A percentile compares a stretch with the other conserved stretches of the same genome.
Conservation (phyloP, 1,140 invertebrate genomes). For the Brachionus rotundiformis region DNA sequence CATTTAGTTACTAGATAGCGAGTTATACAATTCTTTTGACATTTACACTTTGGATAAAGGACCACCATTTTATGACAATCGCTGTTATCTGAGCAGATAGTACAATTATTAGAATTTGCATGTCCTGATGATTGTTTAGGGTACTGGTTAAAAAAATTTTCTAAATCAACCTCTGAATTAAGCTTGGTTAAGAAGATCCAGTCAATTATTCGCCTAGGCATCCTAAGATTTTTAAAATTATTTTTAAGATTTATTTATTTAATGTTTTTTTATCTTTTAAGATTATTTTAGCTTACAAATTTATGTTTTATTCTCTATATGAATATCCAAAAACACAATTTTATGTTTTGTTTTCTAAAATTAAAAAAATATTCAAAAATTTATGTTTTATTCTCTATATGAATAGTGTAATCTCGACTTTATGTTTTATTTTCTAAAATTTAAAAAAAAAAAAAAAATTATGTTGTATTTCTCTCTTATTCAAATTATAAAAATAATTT, state of each 20-base stretch:
- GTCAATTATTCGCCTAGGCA: slow-evolving; percentile 25
- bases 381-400: slow-evolving; percentile 21
- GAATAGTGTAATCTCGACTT: slow-evolving; percentile 13
- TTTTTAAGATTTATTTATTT: slow-evolving; percentile 30
- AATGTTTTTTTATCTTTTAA: background rate
- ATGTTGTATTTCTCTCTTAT: background rate
- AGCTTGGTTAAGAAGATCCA: slow-evolving; percentile 27
- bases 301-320: background rate
- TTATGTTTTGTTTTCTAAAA: slow-evolving; percentile 18
- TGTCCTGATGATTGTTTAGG: background rate
- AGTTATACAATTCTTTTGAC: slow-evolving; percentile 12
- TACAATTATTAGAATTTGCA: slow-evolving; percentile 29
- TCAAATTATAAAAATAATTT: background rate
- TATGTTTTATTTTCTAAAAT: slow-evolving; percentile 5
- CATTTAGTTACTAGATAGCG: slow-evolving; percentile 4
- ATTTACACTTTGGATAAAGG: slow-evolving; percentile 33
- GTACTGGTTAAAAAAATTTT: background rate
- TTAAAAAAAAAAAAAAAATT: background rate
- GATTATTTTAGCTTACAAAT: background rate
- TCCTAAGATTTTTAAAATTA: slow-evolving; percentile 1
- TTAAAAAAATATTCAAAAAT: slow-evolving; percentile 21
- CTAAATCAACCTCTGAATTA: slow-evolving; percentile 31
- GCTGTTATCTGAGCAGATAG: slow-evolving; percentile 21
- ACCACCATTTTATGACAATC: slow-evolving; percentile 23
- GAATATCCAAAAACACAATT: slow-evolving; percentile 3